Evolutionary conservation across 2,888 invertebrate genomes (phyloP).

Genomic region (Lamproptera curius): DNA sequence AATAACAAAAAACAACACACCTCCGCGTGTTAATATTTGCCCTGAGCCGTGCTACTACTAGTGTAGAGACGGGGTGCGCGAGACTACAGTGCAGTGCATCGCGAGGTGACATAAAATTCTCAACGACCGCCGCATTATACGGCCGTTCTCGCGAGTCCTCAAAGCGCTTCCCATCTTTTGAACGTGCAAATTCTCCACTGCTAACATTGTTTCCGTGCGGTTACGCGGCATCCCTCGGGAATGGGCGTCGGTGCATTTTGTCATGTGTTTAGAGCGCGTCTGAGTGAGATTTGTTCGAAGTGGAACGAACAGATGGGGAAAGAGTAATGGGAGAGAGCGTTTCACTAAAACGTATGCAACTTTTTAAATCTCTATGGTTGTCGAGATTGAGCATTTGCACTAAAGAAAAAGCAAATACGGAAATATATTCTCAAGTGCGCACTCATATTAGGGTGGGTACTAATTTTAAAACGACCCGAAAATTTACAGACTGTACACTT

Average conservation of each 20-base stretch:
- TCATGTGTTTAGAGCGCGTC: conserved; percentile 22
- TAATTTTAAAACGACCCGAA: too few species aligned
- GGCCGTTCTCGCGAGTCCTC: conserved; percentile 66
- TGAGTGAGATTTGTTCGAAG: too few species aligned
- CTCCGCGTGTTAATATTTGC: conserved; percentile 22
- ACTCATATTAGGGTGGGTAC: too few species aligned
- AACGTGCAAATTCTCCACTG: conserved; percentile 59
- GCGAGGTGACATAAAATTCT: conserved; percentile 72
- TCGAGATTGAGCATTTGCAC: too few species aligned
- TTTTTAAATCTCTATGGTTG: too few species aligned
- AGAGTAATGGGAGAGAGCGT: too few species aligned
- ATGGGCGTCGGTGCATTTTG: conserved; percentile 23
- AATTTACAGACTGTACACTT: too few species aligned
- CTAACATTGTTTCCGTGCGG: conserved; percentile 42
- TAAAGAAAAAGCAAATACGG: too few species aligned
- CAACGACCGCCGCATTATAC: conserved; percentile 72
- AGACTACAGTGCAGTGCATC: conserved; percentile 57
- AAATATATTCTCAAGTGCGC: too few species aligned
- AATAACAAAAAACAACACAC: conserved; percentile 10
- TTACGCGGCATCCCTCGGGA: conserved; percentile 19
- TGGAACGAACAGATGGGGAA: too few species aligned
- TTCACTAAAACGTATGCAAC: too few species aligned
- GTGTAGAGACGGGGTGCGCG: conserved; percentile 24
- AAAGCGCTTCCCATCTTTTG: conserved; percentile 63
- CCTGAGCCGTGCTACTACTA: conserved; percentile 15